These are phyloP conservation scores for Andrena flavipes DNA, from an alignment of 2,888 invertebrate genomes.

Conservation along the genomic window DNA sequence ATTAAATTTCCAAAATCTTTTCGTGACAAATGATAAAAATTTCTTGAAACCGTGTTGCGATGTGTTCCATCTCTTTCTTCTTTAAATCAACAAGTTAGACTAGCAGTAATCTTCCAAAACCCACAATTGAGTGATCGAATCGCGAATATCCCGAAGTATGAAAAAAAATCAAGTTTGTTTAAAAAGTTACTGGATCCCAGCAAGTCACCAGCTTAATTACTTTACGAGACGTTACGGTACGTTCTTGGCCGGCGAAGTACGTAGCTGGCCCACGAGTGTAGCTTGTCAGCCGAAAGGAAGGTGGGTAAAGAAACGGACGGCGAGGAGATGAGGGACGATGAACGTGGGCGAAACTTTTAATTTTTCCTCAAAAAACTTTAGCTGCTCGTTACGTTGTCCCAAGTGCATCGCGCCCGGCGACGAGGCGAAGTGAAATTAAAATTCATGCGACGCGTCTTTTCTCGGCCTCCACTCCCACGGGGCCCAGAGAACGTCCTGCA, in stretches of 20 bases:
- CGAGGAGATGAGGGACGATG: slow-evolving; percentile 23
- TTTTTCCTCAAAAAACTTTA: slow-evolving; percentile 82
- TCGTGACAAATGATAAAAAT: too few relatives aligned
- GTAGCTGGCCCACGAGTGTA: slow-evolving; percentile 52
- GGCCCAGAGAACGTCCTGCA: slow-evolving; percentile 72
- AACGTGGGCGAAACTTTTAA: slow-evolving; percentile 77
- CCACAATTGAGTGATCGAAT: slow-evolving; percentile 10
- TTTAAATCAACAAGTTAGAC: neutral
- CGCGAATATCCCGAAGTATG: slow-evolving; percentile 37
- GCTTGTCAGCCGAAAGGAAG: slow-evolving; percentile 62
- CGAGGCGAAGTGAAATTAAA: slow-evolving; percentile 80
- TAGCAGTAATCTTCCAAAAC: neutral
- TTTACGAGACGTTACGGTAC: slow-evolving; percentile 69
- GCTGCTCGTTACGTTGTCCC: slow-evolving; percentile 79
- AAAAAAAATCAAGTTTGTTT: slow-evolving; percentile 71
- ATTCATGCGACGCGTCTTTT: slow-evolving; percentile 82
- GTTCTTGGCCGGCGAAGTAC: slow-evolving; percentile 58
- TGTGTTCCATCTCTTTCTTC: neutral
- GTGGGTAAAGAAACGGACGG: slow-evolving; percentile 35
- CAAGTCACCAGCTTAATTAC: slow-evolving; percentile 74
- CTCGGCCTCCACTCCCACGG: slow-evolving; percentile 79
- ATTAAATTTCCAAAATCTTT: too few relatives aligned
- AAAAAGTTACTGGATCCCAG: slow-evolving; percentile 56
- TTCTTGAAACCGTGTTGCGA: neutral
- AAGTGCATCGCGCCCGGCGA: slow-evolving; percentile 69